These are phyloP conservation scores for Otolemur garnettii DNA, from an alignment of 2,113 vertebrate species.

Conservation along the genomic window DNA sequence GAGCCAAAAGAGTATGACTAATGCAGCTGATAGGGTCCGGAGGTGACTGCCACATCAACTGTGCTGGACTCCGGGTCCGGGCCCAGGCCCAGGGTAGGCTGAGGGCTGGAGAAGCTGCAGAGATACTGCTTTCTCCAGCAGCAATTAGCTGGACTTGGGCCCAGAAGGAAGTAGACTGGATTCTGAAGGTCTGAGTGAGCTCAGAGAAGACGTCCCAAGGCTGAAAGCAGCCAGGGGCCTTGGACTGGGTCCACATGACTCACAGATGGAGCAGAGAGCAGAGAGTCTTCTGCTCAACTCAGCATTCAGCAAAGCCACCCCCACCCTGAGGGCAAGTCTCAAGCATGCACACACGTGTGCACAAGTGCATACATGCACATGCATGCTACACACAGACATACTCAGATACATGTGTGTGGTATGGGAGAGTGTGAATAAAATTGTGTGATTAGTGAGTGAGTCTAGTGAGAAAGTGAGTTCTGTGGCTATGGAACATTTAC, in stretches of 20 bases:
- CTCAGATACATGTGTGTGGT: no score
- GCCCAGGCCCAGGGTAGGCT: background rate
- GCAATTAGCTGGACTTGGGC: background rate
- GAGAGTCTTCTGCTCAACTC: background rate
- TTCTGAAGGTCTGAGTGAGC: slow-evolving; percentile 5
- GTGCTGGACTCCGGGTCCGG: background rate
- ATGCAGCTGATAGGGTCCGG: background rate
- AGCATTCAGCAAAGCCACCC: background rate
- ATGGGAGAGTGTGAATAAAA: background rate
- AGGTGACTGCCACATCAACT: background rate
- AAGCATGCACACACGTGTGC: background rate
- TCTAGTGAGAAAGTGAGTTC: background rate
- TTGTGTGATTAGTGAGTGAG: background rate
- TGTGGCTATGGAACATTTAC: background rate
- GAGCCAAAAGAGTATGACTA: slow-evolving; percentile 60
- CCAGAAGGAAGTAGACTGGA: slow-evolving; percentile 1
- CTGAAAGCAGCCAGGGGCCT: background rate
- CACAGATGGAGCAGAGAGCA: background rate
- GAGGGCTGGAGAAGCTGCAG: background rate
- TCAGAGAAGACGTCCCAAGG: background rate
- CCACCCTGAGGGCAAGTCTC: background rate
- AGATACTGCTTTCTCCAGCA: background rate
- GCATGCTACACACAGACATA: background rate
- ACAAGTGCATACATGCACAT: no score
- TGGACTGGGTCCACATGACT: background rate